Evolutionary conservation across 2,797 vertebrate genomes (phyloP).

Genomic region (Botia kubotai): DNA sequence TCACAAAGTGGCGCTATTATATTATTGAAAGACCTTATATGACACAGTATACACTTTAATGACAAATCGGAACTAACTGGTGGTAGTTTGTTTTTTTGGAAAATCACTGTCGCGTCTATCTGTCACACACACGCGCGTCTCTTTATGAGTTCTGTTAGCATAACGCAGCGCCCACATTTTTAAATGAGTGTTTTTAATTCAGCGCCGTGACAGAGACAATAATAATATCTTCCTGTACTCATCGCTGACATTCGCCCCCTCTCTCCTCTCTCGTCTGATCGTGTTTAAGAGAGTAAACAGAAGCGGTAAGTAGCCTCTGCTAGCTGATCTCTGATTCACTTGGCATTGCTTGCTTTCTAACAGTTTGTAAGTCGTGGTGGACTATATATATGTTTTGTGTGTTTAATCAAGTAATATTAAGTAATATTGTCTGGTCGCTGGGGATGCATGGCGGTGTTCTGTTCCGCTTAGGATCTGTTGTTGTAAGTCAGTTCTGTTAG

Average conservation of each 20-base stretch:
- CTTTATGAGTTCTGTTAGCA: conserved; percentile 64
- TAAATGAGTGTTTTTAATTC: conserved; percentile 39
- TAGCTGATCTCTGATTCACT: conserved; percentile 28
- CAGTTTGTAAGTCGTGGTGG: not conserved
- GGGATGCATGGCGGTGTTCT: not conserved
- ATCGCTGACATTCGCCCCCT: not conserved
- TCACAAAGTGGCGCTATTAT: conserved; percentile 56
- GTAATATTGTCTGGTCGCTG: not conserved
- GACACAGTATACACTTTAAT: conserved; percentile 39
- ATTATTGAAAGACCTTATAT: conserved; percentile 49
- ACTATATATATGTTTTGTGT: not conserved
- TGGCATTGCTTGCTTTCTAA: conserved; percentile 28
- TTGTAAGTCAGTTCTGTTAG: not conserved
- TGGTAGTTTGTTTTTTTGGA: conserved; percentile 14
- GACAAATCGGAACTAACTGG: conserved; percentile 14
- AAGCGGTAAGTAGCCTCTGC: conserved; percentile 55
- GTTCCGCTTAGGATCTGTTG: not conserved
- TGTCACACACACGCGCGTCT: conserved; percentile 51
- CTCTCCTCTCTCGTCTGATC: conserved; percentile 8
- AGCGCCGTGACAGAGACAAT: conserved; percentile 32
- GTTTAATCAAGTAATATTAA: not conserved
- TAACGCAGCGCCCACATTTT: conserved; percentile 4
- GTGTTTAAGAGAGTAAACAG: conserved; percentile 35
- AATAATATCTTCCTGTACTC: not conserved
- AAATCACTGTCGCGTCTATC: conserved; percentile 55